Base-by-base conservation (phyloP, 2,888 invertebrate genomes). In the Oscheius sp. region DNA sequence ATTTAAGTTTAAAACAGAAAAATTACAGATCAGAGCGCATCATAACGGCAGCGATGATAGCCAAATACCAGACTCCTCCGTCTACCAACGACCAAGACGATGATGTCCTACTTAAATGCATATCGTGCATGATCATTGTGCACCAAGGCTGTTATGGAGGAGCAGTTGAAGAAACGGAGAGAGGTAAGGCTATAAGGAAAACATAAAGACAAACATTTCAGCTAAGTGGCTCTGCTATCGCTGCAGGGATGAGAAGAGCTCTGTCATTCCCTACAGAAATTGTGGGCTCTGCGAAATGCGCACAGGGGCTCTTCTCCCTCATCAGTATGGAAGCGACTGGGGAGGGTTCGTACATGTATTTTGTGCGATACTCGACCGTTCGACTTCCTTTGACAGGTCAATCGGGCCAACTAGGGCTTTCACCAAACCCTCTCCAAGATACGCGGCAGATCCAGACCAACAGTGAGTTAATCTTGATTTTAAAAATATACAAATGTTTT, bases 51-150 rank as follows among this genome's bases (percentile, higher is more conserved):
- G n/a, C n/a, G n/a, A n/a, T n/a, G n/a, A n/a, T n/a, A n/a, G n/a
- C n/a, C n/a, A n/a, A n/a, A n/a, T n/a, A n/a, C n/a, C n/a, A n/a
- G n/a, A n/a, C n/a, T n/a, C n/a, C n/a, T n/a, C n/a, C n/a, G n/a
- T n/a, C n/a, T n/a, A n/a, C n/a, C n/a, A n/a, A n/a, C n/a, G n/a
- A n/a, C n/a, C n/a, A 25, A 3, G 27, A 53, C 12, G 25, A 65
- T 2, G 69, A 63, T 3, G 68, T 48, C 29, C 86, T 91, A 29
- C 79, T 91, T 8, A 87, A 88, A n/a, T 91, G 91, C 82, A 85
- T 88, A 37, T 87, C 87, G 46, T 91, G 91, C 82, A 87, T 88
- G 73, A 88, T 91, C 8, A 90, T 90, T 72, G 90, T 91, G 12
- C 91, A 91, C 82, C 89, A 90, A 1, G 88, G 89, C 12, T 83